Percentiles rank a stretch among this genome's conserved stretches.
Evolutionary conservation across 1,140 invertebrate species (phyloP).

Genomic region (Harpegnathos saltator): DNA sequence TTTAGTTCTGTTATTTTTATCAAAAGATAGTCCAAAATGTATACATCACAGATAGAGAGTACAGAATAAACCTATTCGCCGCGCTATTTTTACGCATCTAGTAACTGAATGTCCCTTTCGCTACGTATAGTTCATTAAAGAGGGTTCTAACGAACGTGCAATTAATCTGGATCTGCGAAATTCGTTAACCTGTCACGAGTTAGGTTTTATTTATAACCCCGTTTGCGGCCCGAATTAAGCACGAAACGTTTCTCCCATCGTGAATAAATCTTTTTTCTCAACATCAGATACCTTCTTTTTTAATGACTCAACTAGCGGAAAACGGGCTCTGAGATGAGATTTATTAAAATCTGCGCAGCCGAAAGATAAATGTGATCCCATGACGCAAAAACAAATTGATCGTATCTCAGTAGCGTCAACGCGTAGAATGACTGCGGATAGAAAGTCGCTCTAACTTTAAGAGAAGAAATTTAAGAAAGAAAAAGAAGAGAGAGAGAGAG

Average conservation of each 20-base stretch:
- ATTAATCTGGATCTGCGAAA: slow-evolving; percentile 25
- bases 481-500: no score
- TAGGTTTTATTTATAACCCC: background rate
- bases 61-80: slow-evolving; percentile 8
- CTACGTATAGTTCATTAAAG: slow-evolving; percentile 17
- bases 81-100: background rate
- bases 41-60: background rate
- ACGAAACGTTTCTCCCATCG: background rate
- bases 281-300: background rate
- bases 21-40: background rate
- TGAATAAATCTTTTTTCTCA: background rate
- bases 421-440: background rate
- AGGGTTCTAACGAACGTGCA: slow-evolving; percentile 1
- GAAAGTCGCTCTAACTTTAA: background rate
- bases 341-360: slow-evolving; percentile 29
- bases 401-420: background rate
- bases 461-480: background rate
- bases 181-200: background rate
- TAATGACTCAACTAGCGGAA: background rate
- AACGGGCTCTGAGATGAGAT: background rate
- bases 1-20: background rate
- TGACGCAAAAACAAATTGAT: background rate
- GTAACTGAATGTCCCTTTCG: background rate
- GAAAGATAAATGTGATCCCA: slow-evolving; percentile 13
- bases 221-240: background rate